phyloP scores from a whole-genome alignment of 2,113 vertebrate genomes.

The Oryzias curvinotus region DNA sequence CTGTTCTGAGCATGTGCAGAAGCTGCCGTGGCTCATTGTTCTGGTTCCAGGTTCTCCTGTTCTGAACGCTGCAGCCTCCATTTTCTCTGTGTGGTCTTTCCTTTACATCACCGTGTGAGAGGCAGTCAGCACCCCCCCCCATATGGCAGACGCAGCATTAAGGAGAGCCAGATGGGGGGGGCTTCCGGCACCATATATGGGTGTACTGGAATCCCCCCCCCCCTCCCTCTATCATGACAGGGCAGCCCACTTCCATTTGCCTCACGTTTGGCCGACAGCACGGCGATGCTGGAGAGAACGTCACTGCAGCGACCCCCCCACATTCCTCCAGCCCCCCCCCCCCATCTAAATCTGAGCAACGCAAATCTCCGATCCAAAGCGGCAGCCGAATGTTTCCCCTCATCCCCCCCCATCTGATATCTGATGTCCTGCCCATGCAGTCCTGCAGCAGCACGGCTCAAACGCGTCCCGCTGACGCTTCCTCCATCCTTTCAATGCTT shows the following conservation, averaged over 20 bases:
- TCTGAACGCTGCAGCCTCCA: neutral
- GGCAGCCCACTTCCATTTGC: conserved; percentile 57
- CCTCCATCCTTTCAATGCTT: no score
- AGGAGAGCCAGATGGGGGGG: conserved; percentile 4
- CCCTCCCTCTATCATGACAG: conserved; percentile 30
- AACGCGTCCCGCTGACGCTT: no score
- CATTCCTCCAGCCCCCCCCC: no score
- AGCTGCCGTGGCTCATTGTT: conserved; percentile 19
- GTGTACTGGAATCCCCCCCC: conserved; percentile 69
- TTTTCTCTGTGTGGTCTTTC: conserved; percentile 31
- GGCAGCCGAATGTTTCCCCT: no score
- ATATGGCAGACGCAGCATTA: conserved; percentile 19
- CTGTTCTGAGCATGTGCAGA: no score
- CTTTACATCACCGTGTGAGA: conserved; percentile 57
- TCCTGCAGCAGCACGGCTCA: no score
- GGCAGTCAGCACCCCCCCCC: conserved; percentile 36
- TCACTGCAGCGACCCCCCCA: no score
- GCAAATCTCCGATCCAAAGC: no score
- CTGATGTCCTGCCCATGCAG: no score
- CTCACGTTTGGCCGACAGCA: conserved; percentile 30
- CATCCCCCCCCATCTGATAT: no score
- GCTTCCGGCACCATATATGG: conserved; percentile 72
- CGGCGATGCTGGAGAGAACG: no score
- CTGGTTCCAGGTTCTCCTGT: neutral
- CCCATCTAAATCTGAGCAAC: no score